Percentiles rank a stretch among this genome's conserved stretches.
These are phyloP conservation scores for Parthenolecanium corni DNA, from an alignment of 2,888 invertebrate genomes.

Conservation along the genomic window DNA sequence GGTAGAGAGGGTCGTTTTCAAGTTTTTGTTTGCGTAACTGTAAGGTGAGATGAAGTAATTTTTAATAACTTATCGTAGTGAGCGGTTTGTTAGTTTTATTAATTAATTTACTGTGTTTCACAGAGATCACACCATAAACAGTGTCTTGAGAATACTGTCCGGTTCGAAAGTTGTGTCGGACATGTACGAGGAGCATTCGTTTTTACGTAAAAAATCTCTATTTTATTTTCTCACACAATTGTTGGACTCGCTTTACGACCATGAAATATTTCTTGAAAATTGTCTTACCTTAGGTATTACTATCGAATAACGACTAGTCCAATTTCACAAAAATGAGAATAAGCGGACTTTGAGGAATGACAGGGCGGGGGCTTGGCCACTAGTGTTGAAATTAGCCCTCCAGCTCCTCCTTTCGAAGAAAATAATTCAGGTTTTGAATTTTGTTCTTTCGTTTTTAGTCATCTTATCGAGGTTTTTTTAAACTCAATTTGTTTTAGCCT, in stretches of 20 bases:
- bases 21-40: slow-evolving; percentile 84
- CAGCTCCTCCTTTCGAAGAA: too few species aligned
- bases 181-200: slow-evolving; percentile 94
- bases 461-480: too few species aligned
- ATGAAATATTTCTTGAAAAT: slow-evolving; percentile 22
- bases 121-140: slow-evolving; percentile 79
- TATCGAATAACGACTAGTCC: slow-evolving; percentile 5
- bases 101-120: slow-evolving; percentile 33
- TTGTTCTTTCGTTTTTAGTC: too few species aligned
- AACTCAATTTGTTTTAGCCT: too few species aligned
- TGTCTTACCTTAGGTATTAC: slow-evolving; percentile 19
- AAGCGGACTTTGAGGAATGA: too few species aligned
- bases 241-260: slow-evolving; percentile 21
- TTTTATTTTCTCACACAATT: slow-evolving; percentile 22
- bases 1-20: slow-evolving; percentile 99
- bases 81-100: not conserved
- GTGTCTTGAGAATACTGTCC: slow-evolving; percentile 84
- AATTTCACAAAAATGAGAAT: too few species aligned
- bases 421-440: too few species aligned
- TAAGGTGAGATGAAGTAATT: slow-evolving; percentile 51
- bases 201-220: slow-evolving; percentile 39
- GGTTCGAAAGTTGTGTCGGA: slow-evolving; percentile 66
- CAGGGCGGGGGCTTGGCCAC: too few species aligned
- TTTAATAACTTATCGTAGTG: not conserved
- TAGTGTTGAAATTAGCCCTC: too few species aligned